A percentile compares a stretch with the other conserved stretches of the same genome.
These are phyloP conservation scores for Aphaenogaster floridana DNA, from an alignment of 1,140 invertebrate species.

Conservation along the genomic window DNA sequence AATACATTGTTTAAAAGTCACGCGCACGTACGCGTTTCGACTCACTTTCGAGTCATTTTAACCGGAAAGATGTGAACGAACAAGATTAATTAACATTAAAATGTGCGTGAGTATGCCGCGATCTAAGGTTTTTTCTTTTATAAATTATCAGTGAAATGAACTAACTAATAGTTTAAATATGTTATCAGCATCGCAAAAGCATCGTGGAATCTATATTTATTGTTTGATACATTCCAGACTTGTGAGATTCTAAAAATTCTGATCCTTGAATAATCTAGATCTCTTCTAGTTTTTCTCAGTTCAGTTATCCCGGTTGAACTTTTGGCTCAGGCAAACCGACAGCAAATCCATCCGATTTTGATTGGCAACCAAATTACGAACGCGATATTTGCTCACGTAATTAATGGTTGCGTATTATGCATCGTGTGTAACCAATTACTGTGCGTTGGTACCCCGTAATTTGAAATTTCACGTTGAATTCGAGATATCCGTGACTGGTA, in stretches of 20 bases:
- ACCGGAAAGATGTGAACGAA: no score
- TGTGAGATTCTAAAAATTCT: background rate
- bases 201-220: background rate
- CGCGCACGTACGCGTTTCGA: no score
- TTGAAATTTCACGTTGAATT: slow-evolving; percentile 59
- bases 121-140: background rate
- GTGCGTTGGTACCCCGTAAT: slow-evolving; percentile 51
- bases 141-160: background rate
- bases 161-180: background rate
- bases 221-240: background rate
- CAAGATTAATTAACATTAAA: no score
- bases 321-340: background rate
- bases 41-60: no score
- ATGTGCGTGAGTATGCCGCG: no score
- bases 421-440: slow-evolving; percentile 48
- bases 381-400: slow-evolving; percentile 53
- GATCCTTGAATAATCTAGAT: background rate
- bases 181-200: background rate
- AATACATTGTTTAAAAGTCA: no score
- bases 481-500: slow-evolving; percentile 32
- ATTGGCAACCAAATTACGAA: slow-evolving; percentile 8
- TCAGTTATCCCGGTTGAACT: background rate
- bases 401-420: slow-evolving; percentile 59
- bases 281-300: background rate
- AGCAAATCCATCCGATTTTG: background rate